Evolutionary conservation across 1,140 invertebrate species (phyloP).

Genomic region (Drosophila kohkoa): DNA sequence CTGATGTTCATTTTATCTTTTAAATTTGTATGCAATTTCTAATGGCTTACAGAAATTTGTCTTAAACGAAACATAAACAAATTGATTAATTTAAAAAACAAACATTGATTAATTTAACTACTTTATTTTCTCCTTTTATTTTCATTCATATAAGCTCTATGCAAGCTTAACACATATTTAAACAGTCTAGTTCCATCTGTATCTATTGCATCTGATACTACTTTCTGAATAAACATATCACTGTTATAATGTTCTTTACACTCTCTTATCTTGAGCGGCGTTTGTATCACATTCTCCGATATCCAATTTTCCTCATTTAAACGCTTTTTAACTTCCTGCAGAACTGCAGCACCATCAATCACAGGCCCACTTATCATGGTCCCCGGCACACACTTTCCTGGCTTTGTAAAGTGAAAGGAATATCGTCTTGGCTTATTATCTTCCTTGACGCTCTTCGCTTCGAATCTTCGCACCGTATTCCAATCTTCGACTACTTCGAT

Average conservation of each 20-base stretch:
- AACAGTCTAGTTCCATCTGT: background rate
- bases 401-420: constrained; percentile 5
- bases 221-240: background rate
- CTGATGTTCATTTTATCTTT: too few relatives aligned
- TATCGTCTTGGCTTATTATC: background rate
- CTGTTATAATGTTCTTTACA: background rate
- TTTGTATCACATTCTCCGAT: constrained; percentile 18
- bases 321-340: constrained; percentile 3
- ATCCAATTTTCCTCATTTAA: constrained; percentile 25
- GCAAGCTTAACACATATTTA: background rate
- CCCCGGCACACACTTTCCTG: background rate
- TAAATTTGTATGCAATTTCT: too few relatives aligned
- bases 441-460: background rate
- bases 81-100: background rate
- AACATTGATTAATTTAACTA: background rate
- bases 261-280: background rate
- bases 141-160: background rate
- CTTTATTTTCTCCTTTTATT: background rate
- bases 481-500: background rate
- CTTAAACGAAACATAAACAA: background rate
- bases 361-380: background rate
- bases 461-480: background rate
- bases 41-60: too few relatives aligned
- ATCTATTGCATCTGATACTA: background rate
- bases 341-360: background rate